phyloP scores from a whole-genome alignment of 2,888 invertebrate species.

The Ceratothoa steindachneri region DNA sequence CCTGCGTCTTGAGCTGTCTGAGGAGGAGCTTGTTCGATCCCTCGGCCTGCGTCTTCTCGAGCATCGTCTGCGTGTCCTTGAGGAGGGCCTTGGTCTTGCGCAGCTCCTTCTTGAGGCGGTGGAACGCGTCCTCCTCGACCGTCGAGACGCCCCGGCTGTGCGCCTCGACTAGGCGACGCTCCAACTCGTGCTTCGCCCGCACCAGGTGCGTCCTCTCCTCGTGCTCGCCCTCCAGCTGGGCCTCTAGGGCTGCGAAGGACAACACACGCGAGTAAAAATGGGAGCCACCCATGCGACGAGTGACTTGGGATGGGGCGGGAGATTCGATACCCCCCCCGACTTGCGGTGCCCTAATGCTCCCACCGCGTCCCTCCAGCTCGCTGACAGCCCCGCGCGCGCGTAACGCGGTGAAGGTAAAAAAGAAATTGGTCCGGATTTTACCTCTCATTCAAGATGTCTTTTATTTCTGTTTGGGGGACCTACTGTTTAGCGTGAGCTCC shows the following conservation, averaged over 20 bases:
- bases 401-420: too few relatives aligned
- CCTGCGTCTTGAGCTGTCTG: conserved; percentile 72
- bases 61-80: conserved; percentile 84
- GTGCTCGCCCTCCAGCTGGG: conserved; percentile 87
- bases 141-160: conserved; percentile 54
- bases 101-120: conserved; percentile 75
- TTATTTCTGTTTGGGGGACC: too few relatives aligned
- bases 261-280: too few relatives aligned
- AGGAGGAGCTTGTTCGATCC: conserved; percentile 74
- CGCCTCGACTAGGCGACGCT: conserved; percentile 73
- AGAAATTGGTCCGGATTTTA: too few relatives aligned
- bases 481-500: too few relatives aligned
- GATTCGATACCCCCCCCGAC: too few relatives aligned
- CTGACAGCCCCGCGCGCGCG: too few relatives aligned
- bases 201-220: conserved; percentile 80
- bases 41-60: conserved; percentile 81
- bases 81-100: conserved; percentile 83
- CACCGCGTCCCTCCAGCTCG: too few relatives aligned
- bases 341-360: too few relatives aligned
- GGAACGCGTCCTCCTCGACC: conserved; percentile 67
- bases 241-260: conserved; percentile 78
- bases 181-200: conserved; percentile 85
- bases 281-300: too few relatives aligned
- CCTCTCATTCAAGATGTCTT: too few relatives aligned
- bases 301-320: too few relatives aligned